Percentiles rank a stretch among this genome's conserved stretches.
Conservation (phyloP, 2,888 invertebrate genomes). For the Lamellibrachia columna region DNA sequence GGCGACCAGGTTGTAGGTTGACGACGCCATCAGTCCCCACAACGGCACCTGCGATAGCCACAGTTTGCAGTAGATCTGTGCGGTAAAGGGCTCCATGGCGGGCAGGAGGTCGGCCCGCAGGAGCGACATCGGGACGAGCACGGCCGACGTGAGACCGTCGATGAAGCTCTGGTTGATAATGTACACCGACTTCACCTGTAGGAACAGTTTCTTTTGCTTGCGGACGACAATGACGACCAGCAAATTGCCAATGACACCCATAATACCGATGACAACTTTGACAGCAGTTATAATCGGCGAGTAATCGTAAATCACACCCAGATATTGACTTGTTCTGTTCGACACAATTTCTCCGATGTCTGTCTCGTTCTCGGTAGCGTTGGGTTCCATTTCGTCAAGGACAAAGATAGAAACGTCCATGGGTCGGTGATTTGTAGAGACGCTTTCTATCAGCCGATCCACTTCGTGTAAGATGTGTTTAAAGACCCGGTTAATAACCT, state of each 20-base stretch:
- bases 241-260: not conserved
- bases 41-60: not conserved
- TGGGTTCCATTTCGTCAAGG: not conserved
- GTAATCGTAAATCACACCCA: not conserved
- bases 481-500: not conserved
- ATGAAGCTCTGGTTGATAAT: constrained; percentile 2
- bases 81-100: not conserved
- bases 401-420: not conserved
- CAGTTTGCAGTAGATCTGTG: not conserved
- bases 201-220: not conserved
- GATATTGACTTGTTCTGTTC: not conserved
- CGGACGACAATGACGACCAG: constrained; percentile 2
- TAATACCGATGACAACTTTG: not conserved
- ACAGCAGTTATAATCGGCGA: not conserved
- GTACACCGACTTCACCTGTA: not conserved
- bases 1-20: not conserved
- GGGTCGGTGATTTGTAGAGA: no score
- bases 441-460: no score
- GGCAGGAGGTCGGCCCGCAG: not conserved
- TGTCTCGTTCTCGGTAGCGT: not conserved
- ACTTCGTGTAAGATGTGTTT: not conserved
- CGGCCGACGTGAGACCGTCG: not conserved
- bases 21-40: constrained; percentile 8
- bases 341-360: not conserved
- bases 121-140: not conserved